Evolutionary conservation across 2,113 vertebrate genomes (phyloP), one percentile per base, ranked within the genome.

Genomic region (Oryzias melastigma): DNA sequence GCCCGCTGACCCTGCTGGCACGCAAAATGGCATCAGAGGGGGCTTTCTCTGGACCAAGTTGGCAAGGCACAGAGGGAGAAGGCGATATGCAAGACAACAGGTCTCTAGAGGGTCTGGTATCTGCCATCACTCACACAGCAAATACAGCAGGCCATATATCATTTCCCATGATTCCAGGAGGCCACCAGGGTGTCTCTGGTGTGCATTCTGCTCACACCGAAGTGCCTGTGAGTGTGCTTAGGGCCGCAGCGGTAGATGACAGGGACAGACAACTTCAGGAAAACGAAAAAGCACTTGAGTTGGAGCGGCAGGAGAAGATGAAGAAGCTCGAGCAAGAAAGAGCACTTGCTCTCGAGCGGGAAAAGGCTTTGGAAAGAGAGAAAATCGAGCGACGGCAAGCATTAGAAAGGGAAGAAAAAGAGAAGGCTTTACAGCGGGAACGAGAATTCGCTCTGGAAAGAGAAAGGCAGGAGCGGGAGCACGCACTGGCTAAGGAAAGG

Each of bases 11-110:
- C 17, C 84, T 92, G 59, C 71, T 92, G 68, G 91, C 89, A 4
- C 88, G 88, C 47, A 92, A 91, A 78, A 92, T 92, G 90, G 90
- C 76, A 27, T 91, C 89, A 0, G 91, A 92, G 60, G 89, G 89
- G 5, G 91, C 90, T 49, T 92, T 91, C 65, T 89, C 87, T 4
- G 88, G 84, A 55, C 77, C 68, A 19, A 78, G 77, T 45, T 87
- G 85, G 81, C 88, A 82, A 25, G 65, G 78, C 6, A 70, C 71
- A 0, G 74, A 77, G 10, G 78, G 73, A 17, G 77, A 86, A 58
- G 73, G 56, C 17, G 86, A 88, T 57, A 84, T 80, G 45, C 82
- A 85, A 55, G 87, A 88, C 19, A 50, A 58, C 72, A 65, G 55
- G 14, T 70, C 66, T 69, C 46, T 55, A 49, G 87, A 90, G 43